Percentiles rank a stretch among this genome's conserved stretches.
phyloP scores from a whole-genome alignment of 1,140 invertebrate species.

The Frieseomelitta varia region DNA sequence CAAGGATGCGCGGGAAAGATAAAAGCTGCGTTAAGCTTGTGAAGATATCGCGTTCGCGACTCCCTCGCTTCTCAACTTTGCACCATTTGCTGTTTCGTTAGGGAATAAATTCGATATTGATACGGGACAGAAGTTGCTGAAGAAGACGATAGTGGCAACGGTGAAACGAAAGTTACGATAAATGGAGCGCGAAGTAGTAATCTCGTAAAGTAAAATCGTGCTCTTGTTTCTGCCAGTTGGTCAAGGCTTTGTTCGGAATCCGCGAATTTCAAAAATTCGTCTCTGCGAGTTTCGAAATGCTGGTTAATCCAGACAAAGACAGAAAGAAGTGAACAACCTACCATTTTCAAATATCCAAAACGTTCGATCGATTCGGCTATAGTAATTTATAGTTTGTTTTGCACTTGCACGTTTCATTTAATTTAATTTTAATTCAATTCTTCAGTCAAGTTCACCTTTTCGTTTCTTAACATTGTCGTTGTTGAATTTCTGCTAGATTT shows the following conservation, averaged over 20 bases:
- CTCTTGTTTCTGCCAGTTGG: background rate
- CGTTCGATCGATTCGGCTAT: background rate
- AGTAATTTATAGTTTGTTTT: no score
- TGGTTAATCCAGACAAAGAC: background rate
- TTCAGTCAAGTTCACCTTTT: background rate
- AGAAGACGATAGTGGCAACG: background rate
- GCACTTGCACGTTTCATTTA: no score
- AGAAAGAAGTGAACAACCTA: background rate
- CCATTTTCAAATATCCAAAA: background rate
- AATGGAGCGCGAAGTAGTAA: background rate
- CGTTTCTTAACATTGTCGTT: background rate
- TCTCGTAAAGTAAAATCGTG: no score
- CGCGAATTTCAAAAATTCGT: background rate
- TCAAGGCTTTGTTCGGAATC: background rate
- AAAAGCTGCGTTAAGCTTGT: background rate
- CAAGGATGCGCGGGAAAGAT: background rate
- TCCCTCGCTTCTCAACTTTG: background rate
- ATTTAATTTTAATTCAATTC: no score
- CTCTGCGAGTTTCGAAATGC: background rate
- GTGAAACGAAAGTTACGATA: background rate
- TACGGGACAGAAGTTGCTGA: background rate
- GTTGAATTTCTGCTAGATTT: background rate
- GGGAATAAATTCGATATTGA: background rate
- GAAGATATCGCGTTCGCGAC: background rate
- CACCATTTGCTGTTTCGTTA: background rate